Base-by-base conservation (phyloP, 1,140 invertebrate genomes). In the Ceratina australensis region DNA sequence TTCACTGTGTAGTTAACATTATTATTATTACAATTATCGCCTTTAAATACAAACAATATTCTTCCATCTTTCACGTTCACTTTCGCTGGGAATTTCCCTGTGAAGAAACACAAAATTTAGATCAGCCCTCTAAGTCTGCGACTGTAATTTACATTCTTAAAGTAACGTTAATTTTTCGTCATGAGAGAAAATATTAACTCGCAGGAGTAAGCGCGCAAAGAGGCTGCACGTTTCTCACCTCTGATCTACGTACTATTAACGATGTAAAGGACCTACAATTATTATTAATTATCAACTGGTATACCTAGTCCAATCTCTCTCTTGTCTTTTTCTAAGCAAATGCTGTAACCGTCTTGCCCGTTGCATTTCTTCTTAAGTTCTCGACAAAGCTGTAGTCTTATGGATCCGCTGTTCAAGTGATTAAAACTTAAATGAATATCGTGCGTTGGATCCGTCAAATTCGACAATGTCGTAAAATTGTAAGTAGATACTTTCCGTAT, bases 231-330 rank as follows among this genome's bases (percentile, higher is more conserved):
- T n/a, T n/a, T n/a, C n/a, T n/a, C n/a, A n/a, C n/a, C n/a, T n/a
- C n/a, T n/a, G n/a, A n/a, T n/a, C n/a, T n/a, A n/a, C n/a, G n/a
- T n/a, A n/a, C n/a, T n/a, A n/a, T n/a, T n/a, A n/a, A n/a, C n/a
- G n/a, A n/a, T n/a, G n/a, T n/a, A n/a, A n/a, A n/a, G n/a, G n/a
- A n/a, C 10, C 33, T 42, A 10, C 10, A 42, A 42, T 3, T 42
- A 42, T 42, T 10, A 10, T 42, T 10, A 10, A 5, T 33, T 2
- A 33, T 33, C 5, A 33, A 5, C 28, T 5, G 5, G 33, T 42
- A 42, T 42, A 92, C 91, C 91, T 84, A 91, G 82, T 66, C 84
- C 86, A 64, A 82, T 89, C 78, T 91, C 87, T 60, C 67, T 22
- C 13, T 84, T 68, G 26, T 84, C 78, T 57, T 54, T 81, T 47